These are phyloP conservation scores for Hemitrygon akajei DNA, from an alignment of 2,797 vertebrate species.

Conservation along the genomic window DNA sequence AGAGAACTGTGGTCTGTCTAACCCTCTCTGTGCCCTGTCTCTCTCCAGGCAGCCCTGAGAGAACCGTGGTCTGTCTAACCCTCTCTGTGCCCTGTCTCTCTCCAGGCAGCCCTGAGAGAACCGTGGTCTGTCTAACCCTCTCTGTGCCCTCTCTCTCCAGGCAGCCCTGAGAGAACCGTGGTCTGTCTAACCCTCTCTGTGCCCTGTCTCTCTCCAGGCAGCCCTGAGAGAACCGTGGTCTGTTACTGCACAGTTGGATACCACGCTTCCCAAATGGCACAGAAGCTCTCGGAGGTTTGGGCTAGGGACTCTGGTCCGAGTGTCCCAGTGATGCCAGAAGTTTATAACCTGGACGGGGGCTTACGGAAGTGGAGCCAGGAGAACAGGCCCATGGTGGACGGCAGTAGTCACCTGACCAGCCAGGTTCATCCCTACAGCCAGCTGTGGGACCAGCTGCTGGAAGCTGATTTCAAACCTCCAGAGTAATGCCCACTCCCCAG, in stretches of 20 bases:
- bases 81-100: too few species aligned
- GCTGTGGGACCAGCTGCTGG: constrained; percentile 27
- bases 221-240: not conserved
- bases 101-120: too few species aligned
- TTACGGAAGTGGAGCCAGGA: constrained; percentile 37
- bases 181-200: too few species aligned
- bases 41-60: too few species aligned
- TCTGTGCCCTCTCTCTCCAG: too few species aligned
- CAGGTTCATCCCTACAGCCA: constrained; percentile 35
- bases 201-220: too few species aligned
- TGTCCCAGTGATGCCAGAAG: not conserved
- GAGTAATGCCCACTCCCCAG: too few species aligned
- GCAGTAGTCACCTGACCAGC: not conserved
- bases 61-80: too few species aligned
- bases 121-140: too few species aligned
- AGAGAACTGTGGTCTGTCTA: too few species aligned
- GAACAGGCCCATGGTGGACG: constrained; percentile 29
- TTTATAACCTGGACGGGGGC: constrained; percentile 36
- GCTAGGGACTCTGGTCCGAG: not conserved
- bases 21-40: too few species aligned
- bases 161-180: too few species aligned
- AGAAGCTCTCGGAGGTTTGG: not conserved
- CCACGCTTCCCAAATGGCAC: constrained; percentile 12
- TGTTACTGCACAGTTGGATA: constrained; percentile 6
- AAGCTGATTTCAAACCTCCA: constrained; percentile 9